phyloP scores from a whole-genome alignment of 2,888 invertebrate genomes.

The Ypsolopha sequella region DNA sequence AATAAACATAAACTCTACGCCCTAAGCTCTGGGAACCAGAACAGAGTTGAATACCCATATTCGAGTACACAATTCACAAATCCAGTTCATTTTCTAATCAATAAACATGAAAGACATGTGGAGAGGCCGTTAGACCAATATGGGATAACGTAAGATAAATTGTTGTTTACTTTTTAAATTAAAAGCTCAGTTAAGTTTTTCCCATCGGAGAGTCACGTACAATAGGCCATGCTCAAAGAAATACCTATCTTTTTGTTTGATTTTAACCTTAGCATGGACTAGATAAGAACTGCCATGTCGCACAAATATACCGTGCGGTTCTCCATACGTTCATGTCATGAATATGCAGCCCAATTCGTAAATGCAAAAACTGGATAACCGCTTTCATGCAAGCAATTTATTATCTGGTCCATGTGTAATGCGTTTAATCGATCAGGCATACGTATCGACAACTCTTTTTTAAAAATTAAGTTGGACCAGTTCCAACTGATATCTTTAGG shows the following conservation, averaged over 20 bases:
- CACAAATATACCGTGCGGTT: no score
- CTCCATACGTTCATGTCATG: conserved; percentile 4
- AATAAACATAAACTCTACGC: no score
- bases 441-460: conserved; percentile 2
- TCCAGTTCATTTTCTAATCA: background rate
- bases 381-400: conserved; percentile 9
- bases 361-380: conserved; percentile 12
- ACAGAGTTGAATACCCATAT: background rate
- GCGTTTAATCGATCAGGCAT: conserved; percentile 6
- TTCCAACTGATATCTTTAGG: conserved; percentile 4
- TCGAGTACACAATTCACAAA: background rate
- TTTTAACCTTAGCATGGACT: no score
- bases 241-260: no score
- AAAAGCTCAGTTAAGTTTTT: conserved; percentile 22
- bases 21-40: background rate
- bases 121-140: conserved; percentile 29
- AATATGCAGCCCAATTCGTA: conserved; percentile 11
- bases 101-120: background rate
- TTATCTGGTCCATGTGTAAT: background rate
- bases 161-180: conserved; percentile 43
- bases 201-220: conserved; percentile 25
- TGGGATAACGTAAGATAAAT: conserved; percentile 18
- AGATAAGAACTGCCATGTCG: no score
- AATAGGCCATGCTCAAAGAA: no score
- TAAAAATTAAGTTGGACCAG: conserved; percentile 6